A percentile compares a stretch with the other conserved stretches of the same genome.
Evolutionary conservation across 2,113 vertebrate species (phyloP).

Genomic region (Oryzias javanicus): DNA sequence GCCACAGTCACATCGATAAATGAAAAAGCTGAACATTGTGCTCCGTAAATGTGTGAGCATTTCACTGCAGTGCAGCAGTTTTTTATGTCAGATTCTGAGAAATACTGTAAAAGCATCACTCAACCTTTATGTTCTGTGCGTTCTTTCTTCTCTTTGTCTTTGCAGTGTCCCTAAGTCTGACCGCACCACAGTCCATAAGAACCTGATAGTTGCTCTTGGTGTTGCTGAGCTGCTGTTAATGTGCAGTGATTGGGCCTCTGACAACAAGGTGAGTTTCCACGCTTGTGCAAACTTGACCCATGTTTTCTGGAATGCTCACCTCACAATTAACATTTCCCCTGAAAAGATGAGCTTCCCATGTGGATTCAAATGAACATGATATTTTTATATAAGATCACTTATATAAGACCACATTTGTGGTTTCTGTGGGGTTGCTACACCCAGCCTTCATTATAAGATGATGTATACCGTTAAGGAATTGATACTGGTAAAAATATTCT

Average conservation of each 20-base stretch:
- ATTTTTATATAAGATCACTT: too few species aligned
- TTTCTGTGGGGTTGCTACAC: too few species aligned
- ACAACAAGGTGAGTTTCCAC: conserved; percentile 75
- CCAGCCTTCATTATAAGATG: too few species aligned
- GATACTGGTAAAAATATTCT: too few species aligned
- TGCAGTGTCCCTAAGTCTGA: conserved; percentile 85
- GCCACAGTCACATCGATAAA: conserved; percentile 48
- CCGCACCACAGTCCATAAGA: conserved; percentile 88
- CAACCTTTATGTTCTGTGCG: not conserved
- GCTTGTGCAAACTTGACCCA: not conserved
- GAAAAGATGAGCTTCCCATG: too few species aligned
- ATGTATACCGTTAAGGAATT: too few species aligned
- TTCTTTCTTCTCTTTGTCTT: not conserved
- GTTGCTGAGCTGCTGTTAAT: conserved; percentile 85
- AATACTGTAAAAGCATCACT: conserved; percentile 2
- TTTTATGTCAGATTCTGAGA: conserved; percentile 4
- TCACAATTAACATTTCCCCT: too few species aligned
- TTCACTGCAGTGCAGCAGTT: conserved; percentile 8
- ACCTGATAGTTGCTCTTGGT: conserved; percentile 86
- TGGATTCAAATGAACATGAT: too few species aligned
- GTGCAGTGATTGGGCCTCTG: conserved; percentile 83
- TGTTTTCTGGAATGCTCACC: not conserved
- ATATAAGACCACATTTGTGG: too few species aligned
- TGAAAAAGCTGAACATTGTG: conserved; percentile 12
- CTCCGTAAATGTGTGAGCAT: conserved; percentile 27